phyloP scores from a whole-genome alignment of 2,113 vertebrate species.

The Hemiscyllium ocellatum region DNA sequence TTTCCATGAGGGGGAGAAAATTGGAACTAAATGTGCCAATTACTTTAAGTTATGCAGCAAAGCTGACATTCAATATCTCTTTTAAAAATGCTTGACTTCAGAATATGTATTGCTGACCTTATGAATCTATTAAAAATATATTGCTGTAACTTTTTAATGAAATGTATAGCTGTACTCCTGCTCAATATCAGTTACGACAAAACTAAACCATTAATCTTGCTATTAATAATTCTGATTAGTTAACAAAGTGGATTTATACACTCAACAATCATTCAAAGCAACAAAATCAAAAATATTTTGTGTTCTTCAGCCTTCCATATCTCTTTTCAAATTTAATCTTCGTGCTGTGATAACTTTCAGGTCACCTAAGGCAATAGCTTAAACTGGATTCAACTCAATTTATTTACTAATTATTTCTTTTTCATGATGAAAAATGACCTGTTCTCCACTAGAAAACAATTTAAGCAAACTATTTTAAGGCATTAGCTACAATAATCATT shows the following conservation, averaged over 20 bases:
- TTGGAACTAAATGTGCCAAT: not conserved
- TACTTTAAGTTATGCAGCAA: not conserved
- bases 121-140: not conserved
- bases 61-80: not conserved
- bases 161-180: not conserved
- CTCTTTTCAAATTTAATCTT: not conserved
- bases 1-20: not conserved
- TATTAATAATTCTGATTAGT: not conserved
- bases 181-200: not conserved
- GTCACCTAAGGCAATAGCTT: not conserved
- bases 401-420: conserved; percentile 15
- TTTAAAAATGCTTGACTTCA: not conserved
- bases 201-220: not conserved
- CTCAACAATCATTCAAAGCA: not conserved
- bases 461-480: not conserved
- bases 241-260: not conserved
- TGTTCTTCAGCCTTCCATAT: not conserved
- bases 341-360: conserved; percentile 16
- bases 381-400: conserved; percentile 5
- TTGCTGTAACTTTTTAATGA: not conserved
- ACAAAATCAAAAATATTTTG: not conserved
- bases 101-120: not conserved
- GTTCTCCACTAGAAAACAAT: not conserved
- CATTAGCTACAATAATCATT: not conserved
- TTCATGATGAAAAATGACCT: not conserved